Evolutionary conservation across 2,797 vertebrate genomes (phyloP).

Genomic region (Pipistrellus pipistrellus): DNA sequence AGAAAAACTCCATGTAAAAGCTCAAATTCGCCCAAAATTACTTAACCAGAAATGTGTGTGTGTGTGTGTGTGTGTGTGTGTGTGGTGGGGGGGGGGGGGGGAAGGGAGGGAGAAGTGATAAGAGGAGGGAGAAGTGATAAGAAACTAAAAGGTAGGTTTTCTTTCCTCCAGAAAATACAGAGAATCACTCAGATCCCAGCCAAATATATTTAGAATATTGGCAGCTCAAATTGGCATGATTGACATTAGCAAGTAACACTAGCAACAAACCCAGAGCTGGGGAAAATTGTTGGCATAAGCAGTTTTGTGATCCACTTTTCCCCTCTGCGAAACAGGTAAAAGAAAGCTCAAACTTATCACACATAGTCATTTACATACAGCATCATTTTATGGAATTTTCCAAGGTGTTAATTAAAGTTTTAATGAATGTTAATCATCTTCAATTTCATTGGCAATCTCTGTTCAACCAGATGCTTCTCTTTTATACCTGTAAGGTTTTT

Average conservation of each 20-base stretch:
- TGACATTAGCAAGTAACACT: conserved; percentile 73
- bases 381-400: conserved; percentile 86
- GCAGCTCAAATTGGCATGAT: conserved; percentile 73
- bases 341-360: conserved; percentile 83
- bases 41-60: conserved; percentile 42
- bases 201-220: conserved; percentile 76
- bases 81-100: too few relatives aligned
- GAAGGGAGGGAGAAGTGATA: too few relatives aligned
- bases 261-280: conserved; percentile 74
- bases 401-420: conserved; percentile 91
- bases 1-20: background rate
- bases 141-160: conserved; percentile 67
- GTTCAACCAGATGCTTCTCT: conserved; percentile 88
- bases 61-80: too few relatives aligned
- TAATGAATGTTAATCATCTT: conserved; percentile 90
- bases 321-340: conserved; percentile 77
- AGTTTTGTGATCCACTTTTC: conserved; percentile 66
- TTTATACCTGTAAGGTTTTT: conserved; percentile 88
- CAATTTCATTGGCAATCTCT: conserved; percentile 87
- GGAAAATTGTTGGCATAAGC: conserved; percentile 72
- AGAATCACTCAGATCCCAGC: conserved; percentile 67
- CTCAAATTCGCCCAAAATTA: conserved; percentile 19
- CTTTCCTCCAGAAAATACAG: conserved; percentile 68
- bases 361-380: conserved; percentile 86
- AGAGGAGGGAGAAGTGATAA: conserved; percentile 2